Evolutionary conservation across 2,113 vertebrate genomes (phyloP).

Genomic region (Eidolon helvum): DNA sequence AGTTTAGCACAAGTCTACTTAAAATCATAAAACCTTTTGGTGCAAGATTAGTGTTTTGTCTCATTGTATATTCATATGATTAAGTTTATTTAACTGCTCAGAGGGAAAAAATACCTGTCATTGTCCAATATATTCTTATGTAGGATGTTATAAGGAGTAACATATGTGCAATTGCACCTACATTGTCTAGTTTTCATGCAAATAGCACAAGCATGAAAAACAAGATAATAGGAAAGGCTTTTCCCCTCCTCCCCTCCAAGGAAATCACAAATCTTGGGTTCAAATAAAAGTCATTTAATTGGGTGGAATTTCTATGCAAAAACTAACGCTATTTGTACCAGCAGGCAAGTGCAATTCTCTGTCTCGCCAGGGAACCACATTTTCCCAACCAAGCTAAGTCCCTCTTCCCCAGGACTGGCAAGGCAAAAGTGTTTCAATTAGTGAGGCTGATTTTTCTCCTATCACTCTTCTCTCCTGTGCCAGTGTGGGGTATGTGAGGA

Average conservation of each 20-base stretch:
- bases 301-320: conserved; percentile 54
- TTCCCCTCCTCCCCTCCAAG: conserved; percentile 5
- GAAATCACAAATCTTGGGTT: conserved; percentile 42
- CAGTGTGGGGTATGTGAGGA: conserved; percentile 65
- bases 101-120: not conserved
- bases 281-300: conserved; percentile 37
- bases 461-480: conserved; percentile 50
- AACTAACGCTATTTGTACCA: conserved; percentile 52
- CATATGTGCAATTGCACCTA: conserved; percentile 41
- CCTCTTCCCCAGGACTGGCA: not conserved
- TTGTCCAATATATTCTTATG: conserved; percentile 47
- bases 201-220: conserved; percentile 58
- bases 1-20: conserved; percentile 63
- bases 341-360: conserved; percentile 49
- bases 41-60: conserved; percentile 56
- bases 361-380: not conserved
- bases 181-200: conserved; percentile 65
- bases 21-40: conserved; percentile 66
- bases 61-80: conserved; percentile 74
- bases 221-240: conserved; percentile 15
- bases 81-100: conserved; percentile 63
- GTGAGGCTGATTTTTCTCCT: not conserved
- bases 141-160: not conserved
- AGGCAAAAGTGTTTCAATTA: conserved; percentile 53
- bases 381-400: conserved; percentile 16